Evolutionary conservation across 2,888 invertebrate species (phyloP).

Genomic region (Chymomyza procnemis): DNA sequence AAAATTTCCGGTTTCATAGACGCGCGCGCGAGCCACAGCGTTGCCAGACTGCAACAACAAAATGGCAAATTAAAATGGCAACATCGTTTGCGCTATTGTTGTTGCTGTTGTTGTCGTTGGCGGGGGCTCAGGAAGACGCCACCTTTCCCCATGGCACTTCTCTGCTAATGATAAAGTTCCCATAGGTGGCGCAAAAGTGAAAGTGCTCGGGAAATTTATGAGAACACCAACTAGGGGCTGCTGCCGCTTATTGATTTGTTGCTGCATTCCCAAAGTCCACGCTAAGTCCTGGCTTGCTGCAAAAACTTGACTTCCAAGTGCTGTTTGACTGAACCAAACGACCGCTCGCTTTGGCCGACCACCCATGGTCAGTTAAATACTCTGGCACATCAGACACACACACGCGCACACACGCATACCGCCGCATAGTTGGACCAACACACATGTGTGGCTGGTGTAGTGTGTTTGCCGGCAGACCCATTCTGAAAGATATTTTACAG

Average conservation of each 20-base stretch:
- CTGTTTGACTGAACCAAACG: background rate
- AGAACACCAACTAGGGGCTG: constrained; percentile 1
- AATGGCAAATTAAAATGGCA: constrained; percentile 29
- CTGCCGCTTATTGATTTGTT: background rate
- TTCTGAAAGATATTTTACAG: background rate
- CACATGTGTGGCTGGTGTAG: background rate
- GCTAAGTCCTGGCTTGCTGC: background rate
- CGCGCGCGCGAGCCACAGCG: constrained; percentile 28
- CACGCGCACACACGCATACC: background rate
- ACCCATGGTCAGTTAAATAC: background rate
- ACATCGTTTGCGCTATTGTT: constrained; percentile 28
- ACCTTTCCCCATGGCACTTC: constrained; percentile 38
- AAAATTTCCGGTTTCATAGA: constrained; percentile 63
- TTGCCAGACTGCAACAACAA: constrained; percentile 5
- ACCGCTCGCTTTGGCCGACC: background rate
- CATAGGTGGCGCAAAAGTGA: constrained; percentile 39
- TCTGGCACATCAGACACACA: background rate
- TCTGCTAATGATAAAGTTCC: constrained; percentile 46
- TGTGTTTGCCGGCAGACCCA: background rate
- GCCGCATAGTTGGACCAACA: background rate
- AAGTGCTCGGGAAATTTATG: constrained; percentile 46
- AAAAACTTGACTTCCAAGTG: background rate
- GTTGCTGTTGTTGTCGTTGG: background rate
- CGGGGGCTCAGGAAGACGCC: constrained; percentile 26
- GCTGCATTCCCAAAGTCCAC: background rate